Evolutionary conservation across 2,113 vertebrate genomes (phyloP).

Genomic region (Galeopterus variegatus): DNA sequence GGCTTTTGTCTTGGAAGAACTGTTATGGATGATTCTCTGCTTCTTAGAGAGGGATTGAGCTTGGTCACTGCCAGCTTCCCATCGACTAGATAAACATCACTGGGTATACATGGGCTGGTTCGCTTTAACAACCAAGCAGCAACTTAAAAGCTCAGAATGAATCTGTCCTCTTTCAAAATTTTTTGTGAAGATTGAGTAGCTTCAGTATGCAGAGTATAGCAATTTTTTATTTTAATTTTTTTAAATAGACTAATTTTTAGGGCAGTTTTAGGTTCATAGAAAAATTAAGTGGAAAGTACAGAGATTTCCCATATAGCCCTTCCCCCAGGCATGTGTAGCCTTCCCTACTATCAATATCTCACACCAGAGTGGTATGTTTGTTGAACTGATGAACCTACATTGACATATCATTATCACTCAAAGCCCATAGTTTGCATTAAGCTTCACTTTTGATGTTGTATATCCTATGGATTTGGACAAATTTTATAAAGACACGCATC

Average conservation of each 20-base stretch:
- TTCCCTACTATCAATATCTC: background rate
- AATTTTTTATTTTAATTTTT: background rate
- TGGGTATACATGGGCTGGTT: background rate
- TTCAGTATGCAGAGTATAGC: background rate
- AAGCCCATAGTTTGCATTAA: background rate
- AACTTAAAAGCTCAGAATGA: background rate
- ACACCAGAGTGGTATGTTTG: background rate
- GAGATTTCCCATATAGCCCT: background rate
- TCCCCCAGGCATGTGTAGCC: background rate
- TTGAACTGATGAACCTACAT: background rate
- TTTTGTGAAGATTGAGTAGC: background rate
- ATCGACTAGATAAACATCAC: background rate
- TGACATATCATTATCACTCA: background rate
- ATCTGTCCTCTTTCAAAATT: background rate
- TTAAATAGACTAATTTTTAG: background rate
- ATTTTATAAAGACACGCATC: background rate
- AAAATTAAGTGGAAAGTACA: background rate
- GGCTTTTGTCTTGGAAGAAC: slow-evolving; percentile 21
- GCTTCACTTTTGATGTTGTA: background rate
- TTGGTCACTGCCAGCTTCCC: background rate
- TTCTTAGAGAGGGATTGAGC: background rate
- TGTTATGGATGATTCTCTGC: background rate
- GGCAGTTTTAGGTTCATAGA: background rate
- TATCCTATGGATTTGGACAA: background rate
- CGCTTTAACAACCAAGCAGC: background rate